Evolutionary conservation across 2,888 invertebrate species (phyloP).

Genomic region (Megalurothrips usitatus): DNA sequence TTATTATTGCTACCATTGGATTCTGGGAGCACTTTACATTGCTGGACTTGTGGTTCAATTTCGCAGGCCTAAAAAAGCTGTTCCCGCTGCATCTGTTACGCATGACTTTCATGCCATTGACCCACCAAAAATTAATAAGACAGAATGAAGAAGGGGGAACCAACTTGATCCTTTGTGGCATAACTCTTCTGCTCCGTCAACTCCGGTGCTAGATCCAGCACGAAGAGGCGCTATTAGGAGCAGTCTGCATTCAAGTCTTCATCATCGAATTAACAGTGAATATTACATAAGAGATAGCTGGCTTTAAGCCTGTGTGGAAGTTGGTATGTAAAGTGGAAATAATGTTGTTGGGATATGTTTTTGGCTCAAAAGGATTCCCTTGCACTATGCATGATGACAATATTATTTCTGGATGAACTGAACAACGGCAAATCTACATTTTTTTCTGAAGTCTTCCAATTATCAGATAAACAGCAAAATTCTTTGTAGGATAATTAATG

Average conservation of each 20-base stretch:
- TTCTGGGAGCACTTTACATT: background rate
- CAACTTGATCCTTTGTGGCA: constrained; percentile 20
- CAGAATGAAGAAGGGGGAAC: constrained; percentile 22
- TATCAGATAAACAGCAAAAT: too few species aligned
- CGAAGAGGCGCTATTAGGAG: constrained; percentile 3
- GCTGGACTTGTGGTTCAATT: background rate
- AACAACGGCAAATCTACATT: too few species aligned
- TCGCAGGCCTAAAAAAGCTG: background rate
- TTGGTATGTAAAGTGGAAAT: background rate
- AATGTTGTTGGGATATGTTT: background rate
- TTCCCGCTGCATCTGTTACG: background rate
- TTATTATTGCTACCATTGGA: constrained; percentile 44
- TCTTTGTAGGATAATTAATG: too few species aligned
- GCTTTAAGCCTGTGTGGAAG: constrained; percentile 16
- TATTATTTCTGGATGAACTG: too few species aligned
- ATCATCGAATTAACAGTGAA: constrained; percentile 25
- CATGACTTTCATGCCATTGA: constrained; percentile 8
- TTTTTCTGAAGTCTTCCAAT: too few species aligned
- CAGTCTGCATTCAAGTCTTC: constrained; percentile 22
- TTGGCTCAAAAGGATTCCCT: background rate
- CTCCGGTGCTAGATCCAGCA: constrained; percentile 10
- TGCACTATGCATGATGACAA: too few species aligned
- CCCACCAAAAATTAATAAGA: background rate
- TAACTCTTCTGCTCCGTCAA: constrained; percentile 16
- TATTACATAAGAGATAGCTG: constrained; percentile 17